A percentile compares a stretch with the other conserved stretches of the same genome.
Conservation (phyloP, 1,140 invertebrate genomes). For the Pollicipes pollicipes region DNA sequence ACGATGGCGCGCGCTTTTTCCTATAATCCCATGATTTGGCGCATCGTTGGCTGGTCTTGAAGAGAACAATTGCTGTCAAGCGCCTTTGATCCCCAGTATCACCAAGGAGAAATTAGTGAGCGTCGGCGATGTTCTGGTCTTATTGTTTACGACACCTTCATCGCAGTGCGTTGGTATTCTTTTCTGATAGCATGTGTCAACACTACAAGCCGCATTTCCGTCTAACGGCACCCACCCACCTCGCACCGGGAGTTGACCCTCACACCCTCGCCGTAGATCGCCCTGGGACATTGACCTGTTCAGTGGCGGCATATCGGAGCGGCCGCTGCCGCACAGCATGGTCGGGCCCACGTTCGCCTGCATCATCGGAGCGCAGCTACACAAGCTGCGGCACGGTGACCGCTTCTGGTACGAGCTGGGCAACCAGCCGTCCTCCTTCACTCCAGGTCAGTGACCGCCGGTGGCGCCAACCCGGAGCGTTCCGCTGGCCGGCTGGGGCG, state of each 20-base stretch:
- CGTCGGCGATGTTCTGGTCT: too few species aligned
- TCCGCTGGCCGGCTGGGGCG: too few species aligned
- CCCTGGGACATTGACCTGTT: conserved; percentile 76
- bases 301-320: conserved; percentile 82
- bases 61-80: too few species aligned
- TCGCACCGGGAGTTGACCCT: conserved; percentile 10
- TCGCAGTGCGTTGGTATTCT: too few species aligned
- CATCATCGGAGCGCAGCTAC: conserved; percentile 90
- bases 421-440: conserved; percentile 79
- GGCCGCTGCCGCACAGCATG: conserved; percentile 66
- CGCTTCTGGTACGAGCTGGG: conserved; percentile 91
- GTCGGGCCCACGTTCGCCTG: conserved; percentile 89
- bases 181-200: conserved; percentile 5
- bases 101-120: too few species aligned
- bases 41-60: too few species aligned
- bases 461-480: too few species aligned
- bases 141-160: too few species aligned
- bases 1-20: too few species aligned
- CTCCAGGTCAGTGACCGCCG: conserved; percentile 36
- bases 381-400: conserved; percentile 72
- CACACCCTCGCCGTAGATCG: conserved; percentile 34
- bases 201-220: conserved; percentile 9
- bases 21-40: too few species aligned
- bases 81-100: too few species aligned
- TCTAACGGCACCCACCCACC: conserved; percentile 8